Base-by-base conservation (phyloP, 1,140 invertebrate species). In the Batillaria attramentaria region DNA sequence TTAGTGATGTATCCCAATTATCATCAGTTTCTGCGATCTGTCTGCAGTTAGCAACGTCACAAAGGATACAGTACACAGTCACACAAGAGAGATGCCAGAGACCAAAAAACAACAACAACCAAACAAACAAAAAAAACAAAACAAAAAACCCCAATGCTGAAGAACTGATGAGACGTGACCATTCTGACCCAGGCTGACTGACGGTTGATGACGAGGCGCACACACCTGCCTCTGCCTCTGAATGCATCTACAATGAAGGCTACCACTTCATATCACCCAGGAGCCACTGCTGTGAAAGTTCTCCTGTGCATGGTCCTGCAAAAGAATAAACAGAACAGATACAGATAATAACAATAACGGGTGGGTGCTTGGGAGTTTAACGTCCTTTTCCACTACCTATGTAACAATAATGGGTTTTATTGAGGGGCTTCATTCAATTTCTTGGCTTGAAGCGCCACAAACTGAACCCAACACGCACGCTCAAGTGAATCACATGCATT, bases 221-320 rank as follows among this genome's bases (percentile, higher is more conserved):
- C 33, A 24, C 16, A 8, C 0, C 31, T 18, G 35, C 1, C 0
- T 5, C 4, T n/a, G n/a, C n/a, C n/a, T n/a, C n/a, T n/a, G n/a
- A n/a, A n/a, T n/a, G n/a, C n/a, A n/a, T n/a, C n/a, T n/a, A n/a
- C n/a, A n/a, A n/a, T n/a, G n/a, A 13, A 28, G 3, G 54, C 81
- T 79, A 83, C 84, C 85, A 87, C 60, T 88, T 85, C 83, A 89
- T 86, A 77, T 89, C 87, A 10, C 81, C 81, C 18, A 89, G 83
- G 8, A 85, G 46, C 88, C 88, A 89, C 78, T 89, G 82, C 69
- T 86, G 85, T 20, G 77, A 78, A 24, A 54, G 35, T 42, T 76
- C 69, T 6, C 79, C 82, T 37, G 73, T 85, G 69, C 85, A 86
- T 18, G 73, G 57, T 31, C 83, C 84, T 85, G 78, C 3, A 78